A percentile compares a stretch with the other conserved stretches of the same genome.
Evolutionary conservation across 2,888 invertebrate species (phyloP).

Genomic region (Lordiphosa fenestrarum): DNA sequence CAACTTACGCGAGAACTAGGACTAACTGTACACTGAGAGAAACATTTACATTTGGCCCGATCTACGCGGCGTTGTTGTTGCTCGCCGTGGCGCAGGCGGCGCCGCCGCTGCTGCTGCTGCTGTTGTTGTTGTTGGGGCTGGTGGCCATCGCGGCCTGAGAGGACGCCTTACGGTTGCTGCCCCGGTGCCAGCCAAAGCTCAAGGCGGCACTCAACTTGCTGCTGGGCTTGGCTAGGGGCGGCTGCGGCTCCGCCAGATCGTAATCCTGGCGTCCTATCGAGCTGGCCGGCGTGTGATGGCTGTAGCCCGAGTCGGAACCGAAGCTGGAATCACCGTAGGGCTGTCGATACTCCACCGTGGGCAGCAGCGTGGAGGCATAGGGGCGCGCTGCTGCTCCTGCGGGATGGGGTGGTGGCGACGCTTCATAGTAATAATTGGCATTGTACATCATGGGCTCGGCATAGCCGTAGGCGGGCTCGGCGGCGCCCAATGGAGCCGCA

Average conservation of each 20-base stretch:
- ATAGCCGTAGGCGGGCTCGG: slow-evolving; percentile 80
- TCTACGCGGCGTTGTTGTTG: slow-evolving; percentile 62
- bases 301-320: slow-evolving; percentile 92
- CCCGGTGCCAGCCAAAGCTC: slow-evolving; percentile 76
- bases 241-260: slow-evolving; percentile 61
- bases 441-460: slow-evolving; percentile 88
- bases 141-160: slow-evolving; percentile 45
- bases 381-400: slow-evolving; percentile 51
- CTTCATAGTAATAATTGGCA: slow-evolving; percentile 89
- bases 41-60: slow-evolving; percentile 37
- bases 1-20: slow-evolving; percentile 17
- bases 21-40: slow-evolving; percentile 49
- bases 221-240: slow-evolving; percentile 50
- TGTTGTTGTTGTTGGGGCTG: slow-evolving; percentile 76
- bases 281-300: slow-evolving; percentile 83
- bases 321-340: slow-evolving; percentile 85
- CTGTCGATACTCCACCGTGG: slow-evolving; percentile 60
- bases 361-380: slow-evolving; percentile 59
- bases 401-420: slow-evolving; percentile 77
- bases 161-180: slow-evolving; percentile 41
- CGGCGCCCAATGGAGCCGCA: slow-evolving; percentile 67
- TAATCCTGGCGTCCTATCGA: slow-evolving; percentile 77
- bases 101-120: slow-evolving; percentile 36
- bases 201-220: slow-evolving; percentile 75
- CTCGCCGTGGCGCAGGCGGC: slow-evolving; percentile 67